Evolutionary conservation across 2,888 invertebrate genomes (phyloP), one percentile per base, ranked within the genome.

Genomic region (Brachypterus glaber): DNA sequence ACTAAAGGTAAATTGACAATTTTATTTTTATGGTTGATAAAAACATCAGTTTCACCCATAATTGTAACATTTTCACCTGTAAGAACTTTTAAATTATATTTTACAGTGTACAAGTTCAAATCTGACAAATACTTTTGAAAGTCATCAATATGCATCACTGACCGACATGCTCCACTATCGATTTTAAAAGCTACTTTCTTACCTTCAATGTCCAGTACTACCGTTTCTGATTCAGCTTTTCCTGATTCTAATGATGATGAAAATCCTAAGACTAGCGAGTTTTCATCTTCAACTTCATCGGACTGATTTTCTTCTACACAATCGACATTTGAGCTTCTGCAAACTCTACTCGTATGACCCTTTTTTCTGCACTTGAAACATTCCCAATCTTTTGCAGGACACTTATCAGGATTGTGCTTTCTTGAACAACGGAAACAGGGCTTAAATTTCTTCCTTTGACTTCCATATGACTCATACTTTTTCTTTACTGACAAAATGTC

Each of bases 381-480:
- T 16, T 27, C 29, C 39, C 34, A 35, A 8, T 38, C 25, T 21
- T 12, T 27, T 8, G 39, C 39, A 13, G 39, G 39, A 25, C 39
- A 38, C 14, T 14, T 38, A 9, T 34, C 12, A 7, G 27, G 17
- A 35, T 38, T 27, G 16, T 38, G 33, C 8, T 34, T 17, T 35
- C 39, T 38, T 3, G 33, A 25, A 35, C 34, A 38, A 11, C 34
- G 17, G 26, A 12, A 27, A 35, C 39, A 38, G 14, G 16, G 21
- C 21, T 21, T 21, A 9, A 21, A 21, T 9, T 21, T 21, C 9
- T 21, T n/a, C n/a, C n/a, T n/a, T n/a, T n/a, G n/a, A n/a, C n/a
- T n/a, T n/a, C n/a, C n/a, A n/a, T n/a, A n/a, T n/a, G n/a, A n/a
- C n/a, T n/a, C n/a, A n/a, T n/a, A n/a, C n/a, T n/a, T n/a, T n/a